Evolutionary conservation across 2,113 vertebrate genomes (phyloP).

Genomic region (Macquaria ambigua): DNA sequence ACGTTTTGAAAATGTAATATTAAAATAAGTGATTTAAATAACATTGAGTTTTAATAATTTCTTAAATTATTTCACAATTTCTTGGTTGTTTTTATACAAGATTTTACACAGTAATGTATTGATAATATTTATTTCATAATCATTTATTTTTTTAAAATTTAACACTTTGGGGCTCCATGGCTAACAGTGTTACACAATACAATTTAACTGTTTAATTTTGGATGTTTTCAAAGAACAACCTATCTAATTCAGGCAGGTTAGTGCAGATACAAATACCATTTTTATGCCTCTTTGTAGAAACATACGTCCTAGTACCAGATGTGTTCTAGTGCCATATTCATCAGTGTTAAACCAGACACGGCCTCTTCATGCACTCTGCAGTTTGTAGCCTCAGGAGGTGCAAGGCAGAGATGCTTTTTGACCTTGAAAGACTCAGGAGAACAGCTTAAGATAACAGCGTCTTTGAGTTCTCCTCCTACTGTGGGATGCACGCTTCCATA

Average conservation of each 20-base stretch:
- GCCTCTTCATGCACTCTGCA: not conserved
- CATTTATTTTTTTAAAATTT: not conserved
- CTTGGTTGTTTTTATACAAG: too few relatives aligned
- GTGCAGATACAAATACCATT: not conserved
- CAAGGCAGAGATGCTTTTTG: constrained; percentile 12
- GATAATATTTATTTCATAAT: too few relatives aligned
- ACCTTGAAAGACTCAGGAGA: constrained; percentile 12
- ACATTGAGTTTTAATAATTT: too few relatives aligned
- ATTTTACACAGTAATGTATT: too few relatives aligned
- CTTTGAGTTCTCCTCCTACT: not conserved
- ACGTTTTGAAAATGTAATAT: too few relatives aligned
- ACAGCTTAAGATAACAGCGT: not conserved
- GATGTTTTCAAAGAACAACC: not conserved
- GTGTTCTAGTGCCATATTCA: not conserved
- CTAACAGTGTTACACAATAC: not conserved
- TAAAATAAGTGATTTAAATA: too few relatives aligned
- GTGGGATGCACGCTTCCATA: not conserved
- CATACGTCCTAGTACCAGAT: not conserved
- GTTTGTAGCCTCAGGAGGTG: not conserved
- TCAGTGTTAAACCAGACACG: not conserved
- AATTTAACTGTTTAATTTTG: not conserved
- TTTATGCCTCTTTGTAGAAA: not conserved
- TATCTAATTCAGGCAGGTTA: not conserved
- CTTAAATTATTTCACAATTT: too few relatives aligned
- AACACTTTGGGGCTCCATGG: not conserved